These are phyloP conservation scores for Eurois occulta DNA, from an alignment of 2,888 invertebrate genomes.

Conservation along the genomic window DNA sequence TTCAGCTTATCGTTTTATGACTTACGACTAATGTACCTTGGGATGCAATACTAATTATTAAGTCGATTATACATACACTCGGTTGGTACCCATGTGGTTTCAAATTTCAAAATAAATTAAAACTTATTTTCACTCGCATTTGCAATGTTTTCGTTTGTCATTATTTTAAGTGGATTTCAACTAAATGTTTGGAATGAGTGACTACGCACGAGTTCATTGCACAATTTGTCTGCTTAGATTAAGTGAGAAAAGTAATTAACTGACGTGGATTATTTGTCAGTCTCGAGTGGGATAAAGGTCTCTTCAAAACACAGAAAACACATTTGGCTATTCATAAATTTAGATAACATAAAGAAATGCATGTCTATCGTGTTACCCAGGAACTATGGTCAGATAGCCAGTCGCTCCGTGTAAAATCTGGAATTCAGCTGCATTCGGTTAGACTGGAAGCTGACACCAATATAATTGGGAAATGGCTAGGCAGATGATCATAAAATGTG, in stretches of 20 bases:
- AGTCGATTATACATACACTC: background rate
- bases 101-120: background rate
- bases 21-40: background rate
- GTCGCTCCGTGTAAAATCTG: background rate
- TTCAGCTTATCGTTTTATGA: background rate
- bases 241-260: slow-evolving; percentile 2
- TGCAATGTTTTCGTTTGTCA: background rate
- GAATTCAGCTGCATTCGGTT: background rate
- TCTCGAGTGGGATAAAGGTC: background rate
- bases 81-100: background rate
- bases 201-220: background rate
- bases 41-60: background rate
- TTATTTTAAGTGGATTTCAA: background rate
- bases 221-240: background rate
- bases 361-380: background rate
- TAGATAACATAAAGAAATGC: no score
- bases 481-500: no score
- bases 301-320: slow-evolving; percentile 10
- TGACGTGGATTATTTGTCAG: background rate
- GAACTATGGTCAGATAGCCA: background rate
- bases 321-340: background rate
- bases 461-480: background rate
- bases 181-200: background rate
- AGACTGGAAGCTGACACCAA: background rate
- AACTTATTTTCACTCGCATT: background rate